These are phyloP conservation scores for Phocoena sinus DNA, from an alignment of 2,113 vertebrate species.

Conservation along the genomic window DNA sequence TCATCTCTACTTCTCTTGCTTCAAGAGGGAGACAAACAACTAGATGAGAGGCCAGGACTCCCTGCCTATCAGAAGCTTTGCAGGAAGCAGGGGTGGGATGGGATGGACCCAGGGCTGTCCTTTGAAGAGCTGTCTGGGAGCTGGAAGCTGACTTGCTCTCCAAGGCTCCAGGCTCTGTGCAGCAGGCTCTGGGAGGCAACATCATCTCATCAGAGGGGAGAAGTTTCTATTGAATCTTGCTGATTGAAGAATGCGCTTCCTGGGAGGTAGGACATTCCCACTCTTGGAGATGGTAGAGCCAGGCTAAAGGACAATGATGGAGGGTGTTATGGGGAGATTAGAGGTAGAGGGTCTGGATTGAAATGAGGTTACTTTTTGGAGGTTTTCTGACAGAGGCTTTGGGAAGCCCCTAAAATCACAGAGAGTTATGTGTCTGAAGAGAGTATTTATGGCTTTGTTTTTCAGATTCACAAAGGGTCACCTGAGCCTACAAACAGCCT, in stretches of 20 bases:
- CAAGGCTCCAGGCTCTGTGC: not conserved
- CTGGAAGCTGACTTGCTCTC: not conserved
- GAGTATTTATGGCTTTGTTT: not conserved
- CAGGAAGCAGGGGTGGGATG: not conserved
- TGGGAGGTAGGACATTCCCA: not conserved
- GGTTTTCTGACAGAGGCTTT: not conserved
- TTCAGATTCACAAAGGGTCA: not conserved
- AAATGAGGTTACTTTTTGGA: not conserved
- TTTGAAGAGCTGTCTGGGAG: not conserved
- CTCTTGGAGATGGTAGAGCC: not conserved
- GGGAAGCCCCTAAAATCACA: not conserved
- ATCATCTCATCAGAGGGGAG: not conserved
- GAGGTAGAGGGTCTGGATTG: not conserved
- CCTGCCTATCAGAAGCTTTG: not conserved
- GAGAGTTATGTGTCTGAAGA: not conserved
- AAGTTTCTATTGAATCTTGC: not conserved
- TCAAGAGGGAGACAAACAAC: not conserved
- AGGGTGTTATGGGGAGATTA: not conserved
- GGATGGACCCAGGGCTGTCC: not conserved
- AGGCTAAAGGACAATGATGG: not conserved
- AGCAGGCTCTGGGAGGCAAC: not conserved
- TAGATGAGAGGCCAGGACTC: not conserved
- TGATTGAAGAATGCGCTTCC: not conserved
- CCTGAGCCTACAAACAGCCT: not conserved
- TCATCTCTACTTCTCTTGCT: not conserved